Conservation (phyloP, 2,888 invertebrate species). For the Hydriomena furcata region DNA sequence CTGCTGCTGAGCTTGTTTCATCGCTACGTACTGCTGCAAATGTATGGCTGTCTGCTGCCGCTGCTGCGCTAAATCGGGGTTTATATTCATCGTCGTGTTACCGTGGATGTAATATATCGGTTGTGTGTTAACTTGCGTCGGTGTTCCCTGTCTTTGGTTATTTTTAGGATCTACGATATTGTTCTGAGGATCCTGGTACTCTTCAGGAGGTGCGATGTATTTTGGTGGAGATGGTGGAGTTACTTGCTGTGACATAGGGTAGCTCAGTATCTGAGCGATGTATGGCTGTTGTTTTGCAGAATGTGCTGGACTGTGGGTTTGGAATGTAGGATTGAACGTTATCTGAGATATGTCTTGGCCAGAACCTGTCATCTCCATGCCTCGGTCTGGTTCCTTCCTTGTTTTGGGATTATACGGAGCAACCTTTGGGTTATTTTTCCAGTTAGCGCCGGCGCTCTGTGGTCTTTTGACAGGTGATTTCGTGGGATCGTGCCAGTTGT, state of each 20-base stretch:
- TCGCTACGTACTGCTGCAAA: conserved; percentile 78
- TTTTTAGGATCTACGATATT: conserved; percentile 61
- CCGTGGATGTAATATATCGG: conserved; percentile 78
- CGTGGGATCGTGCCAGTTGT: conserved; percentile 69
- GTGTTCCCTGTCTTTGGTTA: conserved; percentile 49
- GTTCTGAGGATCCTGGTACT: conserved; percentile 76
- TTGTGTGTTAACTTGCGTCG: conserved; percentile 49
- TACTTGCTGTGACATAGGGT: conserved; percentile 76
- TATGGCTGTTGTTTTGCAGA: conserved; percentile 74
- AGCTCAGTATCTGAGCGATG: conserved; percentile 76
- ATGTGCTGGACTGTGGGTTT: conserved; percentile 78
- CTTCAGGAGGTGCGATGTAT: conserved; percentile 75
- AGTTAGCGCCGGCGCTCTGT: conserved; percentile 71
- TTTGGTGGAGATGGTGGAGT: conserved; percentile 74
- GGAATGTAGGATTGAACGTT: conserved; percentile 80
- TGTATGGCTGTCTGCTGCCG: conserved; percentile 78
- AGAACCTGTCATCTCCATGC: conserved; percentile 46
- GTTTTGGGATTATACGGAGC: conserved; percentile 68
- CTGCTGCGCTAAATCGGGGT: conserved; percentile 70
- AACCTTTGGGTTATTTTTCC: conserved; percentile 76
- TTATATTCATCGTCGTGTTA: conserved; percentile 55
- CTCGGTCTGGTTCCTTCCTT: conserved; percentile 51
- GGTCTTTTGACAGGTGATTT: conserved; percentile 76
- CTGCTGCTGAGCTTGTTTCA: conserved; percentile 81
- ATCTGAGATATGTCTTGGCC: conserved; percentile 73